Conservation (phyloP, 2,113 vertebrate genomes). For the Lagenorhynchus albirostris region DNA sequence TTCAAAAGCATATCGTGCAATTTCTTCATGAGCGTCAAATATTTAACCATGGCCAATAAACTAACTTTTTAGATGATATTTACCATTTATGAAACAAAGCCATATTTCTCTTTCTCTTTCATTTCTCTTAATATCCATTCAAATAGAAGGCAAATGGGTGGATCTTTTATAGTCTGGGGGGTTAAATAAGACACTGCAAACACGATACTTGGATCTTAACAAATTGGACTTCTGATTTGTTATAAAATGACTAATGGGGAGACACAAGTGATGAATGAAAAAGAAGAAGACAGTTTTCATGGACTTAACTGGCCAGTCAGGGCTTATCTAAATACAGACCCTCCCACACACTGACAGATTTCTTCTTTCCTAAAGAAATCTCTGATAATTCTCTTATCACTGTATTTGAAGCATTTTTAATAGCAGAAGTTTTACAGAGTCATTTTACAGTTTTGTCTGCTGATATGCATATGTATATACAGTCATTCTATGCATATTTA, state of each 20-base stretch:
- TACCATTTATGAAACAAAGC: constrained; percentile 38
- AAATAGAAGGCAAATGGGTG: background rate
- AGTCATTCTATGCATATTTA: background rate
- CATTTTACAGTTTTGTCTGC: background rate
- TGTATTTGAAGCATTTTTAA: background rate
- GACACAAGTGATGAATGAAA: constrained; percentile 34
- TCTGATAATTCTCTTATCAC: constrained; percentile 9
- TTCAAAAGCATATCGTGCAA: background rate
- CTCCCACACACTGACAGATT: too few species aligned
- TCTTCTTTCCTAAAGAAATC: background rate
- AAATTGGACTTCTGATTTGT: constrained; percentile 28
- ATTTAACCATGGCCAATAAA: background rate
- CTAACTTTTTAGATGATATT: constrained; percentile 20
- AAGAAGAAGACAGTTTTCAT: constrained; percentile 11
- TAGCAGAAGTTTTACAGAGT: background rate
- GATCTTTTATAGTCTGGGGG: background rate
- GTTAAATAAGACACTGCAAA: background rate
- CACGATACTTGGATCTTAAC: background rate
- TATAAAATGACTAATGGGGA: constrained; percentile 19
- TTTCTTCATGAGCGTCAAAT: constrained; percentile 1
- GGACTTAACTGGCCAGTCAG: background rate
- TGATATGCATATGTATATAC: background rate
- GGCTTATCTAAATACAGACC: background rate
- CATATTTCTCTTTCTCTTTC: background rate
- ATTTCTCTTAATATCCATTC: background rate